Base-by-base conservation (phyloP, 2,797 vertebrate species). In the Brachymystax lenok region DNA sequence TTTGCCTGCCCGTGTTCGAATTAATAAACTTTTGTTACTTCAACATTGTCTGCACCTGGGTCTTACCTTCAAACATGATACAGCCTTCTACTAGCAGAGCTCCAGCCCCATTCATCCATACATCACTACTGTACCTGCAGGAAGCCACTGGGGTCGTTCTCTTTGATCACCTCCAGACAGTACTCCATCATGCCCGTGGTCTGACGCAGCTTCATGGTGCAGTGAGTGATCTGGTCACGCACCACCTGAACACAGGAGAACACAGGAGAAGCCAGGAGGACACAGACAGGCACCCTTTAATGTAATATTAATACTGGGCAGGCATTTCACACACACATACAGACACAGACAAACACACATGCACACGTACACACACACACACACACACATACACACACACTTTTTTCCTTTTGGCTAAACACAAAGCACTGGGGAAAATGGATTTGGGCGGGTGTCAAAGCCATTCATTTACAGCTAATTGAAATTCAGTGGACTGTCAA, bases 131-230 rank as follows among this genome's bases (percentile, higher is more conserved):
- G 61, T 92, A 99, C 98, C 97, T 98, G 97, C 16, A 99, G 93
- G 90, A 99, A 99, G 4, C 98, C 98, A 0, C 96, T 97, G 35
- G 97, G 97, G 84, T 99, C 97, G 0, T 99, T 99, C 92, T 99
- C 98, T 82, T 98, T 99, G 78, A 99, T 97, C 80, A 97, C 97
- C 87, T 99, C 98, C 82, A 99, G 92, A 74, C 98, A 99, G 89
- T 94, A 99, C 88, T 99, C 98, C 97, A 99, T 98, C 87, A 99
- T 96, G n/a, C 98, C 98, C 0, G 98, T 99, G 76, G 98, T 98
- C 94, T 99, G 98, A 16, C 97, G 96, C 2, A 99, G 94, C 91
- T 97, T 99, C 94, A 99, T 89, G 0, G 97, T 99, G 89, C 98
- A 99, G 92, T 99, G 98, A 77, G 96, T 99, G 93, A 99, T 99